Base-by-base conservation (phyloP, 1,140 invertebrate genomes). In the Leptopilina clavipes region DNA sequence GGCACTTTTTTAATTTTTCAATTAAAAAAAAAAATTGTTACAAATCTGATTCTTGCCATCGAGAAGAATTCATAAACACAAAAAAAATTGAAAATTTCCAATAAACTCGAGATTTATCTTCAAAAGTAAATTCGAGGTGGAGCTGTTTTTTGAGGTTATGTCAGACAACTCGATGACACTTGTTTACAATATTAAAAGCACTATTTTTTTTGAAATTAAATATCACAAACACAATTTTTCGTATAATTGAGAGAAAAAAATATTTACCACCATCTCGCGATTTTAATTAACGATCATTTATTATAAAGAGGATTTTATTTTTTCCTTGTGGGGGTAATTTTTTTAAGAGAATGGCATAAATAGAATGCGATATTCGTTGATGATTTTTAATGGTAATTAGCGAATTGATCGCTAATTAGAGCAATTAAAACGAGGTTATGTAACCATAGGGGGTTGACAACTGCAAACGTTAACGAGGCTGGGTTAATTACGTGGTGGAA, bases 401-500 rank as follows among this genome's bases (percentile, higher is more conserved):
- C 48, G n/a, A 52, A 7, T 65, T 65, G 19, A 9, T 14, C 14
- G 6, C 11, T 19, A 25, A 31, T 25, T 25, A 65, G 59, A 7
- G 22, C 59, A 65, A 31, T 65, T 65, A n/a, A 31, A 65, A n/a
- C 7, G 25, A 65, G 59, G 59, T 65, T 65, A 65, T 65, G 59
- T 65, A 65, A 65, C 3, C 22, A 31, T 10, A 19, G 10, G 12
- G 19, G 59, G 25, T 31, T 65, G 22, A n/a, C 12, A 65, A 65
- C 14, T 25, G 22, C 11, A 65, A n/a, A 14, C 5, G 59, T 65
- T 65, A 31, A 65, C 59, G 3, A 65, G 59, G 25, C 22, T 65
- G 25, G 5, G 25, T 65, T 37, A 22, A 65, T 65, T 65, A 65
- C 59, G 59, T 65, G 59, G 19, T 22, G 31, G 31, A 81, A 71